Percentiles rank a stretch among this genome's conserved stretches.
phyloP scores from a whole-genome alignment of 2,797 vertebrate genomes.

The Enteromius afrohamiltoni region DNA sequence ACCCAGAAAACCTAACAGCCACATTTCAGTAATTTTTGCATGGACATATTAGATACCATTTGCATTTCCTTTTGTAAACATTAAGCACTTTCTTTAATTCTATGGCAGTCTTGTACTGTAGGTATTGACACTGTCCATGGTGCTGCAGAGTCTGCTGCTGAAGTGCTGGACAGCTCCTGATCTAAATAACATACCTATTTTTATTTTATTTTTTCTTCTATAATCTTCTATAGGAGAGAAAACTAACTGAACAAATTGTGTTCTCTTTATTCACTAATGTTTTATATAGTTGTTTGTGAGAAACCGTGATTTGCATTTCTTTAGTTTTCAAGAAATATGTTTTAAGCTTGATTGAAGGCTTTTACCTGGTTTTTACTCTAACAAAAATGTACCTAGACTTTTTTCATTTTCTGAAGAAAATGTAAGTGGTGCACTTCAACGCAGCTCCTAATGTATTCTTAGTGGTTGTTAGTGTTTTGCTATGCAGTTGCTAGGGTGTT shows the following conservation, averaged over 20 bases:
- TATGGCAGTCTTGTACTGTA: background rate
- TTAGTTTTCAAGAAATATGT: background rate
- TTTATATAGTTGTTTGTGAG: background rate
- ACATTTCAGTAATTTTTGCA: background rate
- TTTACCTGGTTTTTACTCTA: background rate
- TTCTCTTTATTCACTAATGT: background rate
- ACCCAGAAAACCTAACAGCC: background rate
- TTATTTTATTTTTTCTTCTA: background rate
- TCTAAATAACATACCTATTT: background rate
- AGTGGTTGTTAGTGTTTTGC: background rate
- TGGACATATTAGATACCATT: background rate
- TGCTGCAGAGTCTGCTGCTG: constrained; percentile 21
- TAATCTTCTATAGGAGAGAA: background rate
- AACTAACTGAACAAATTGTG: background rate
- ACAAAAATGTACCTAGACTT: background rate
- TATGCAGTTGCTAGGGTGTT: background rate
- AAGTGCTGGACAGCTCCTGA: constrained; percentile 35
- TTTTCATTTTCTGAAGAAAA: background rate
- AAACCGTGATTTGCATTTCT: background rate
- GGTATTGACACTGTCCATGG: constrained; percentile 33
- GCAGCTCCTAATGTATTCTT: background rate
- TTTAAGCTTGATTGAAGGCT: background rate
- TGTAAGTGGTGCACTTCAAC: background rate
- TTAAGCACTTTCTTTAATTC: background rate
- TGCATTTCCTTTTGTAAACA: background rate